A percentile compares a stretch with the other conserved stretches of the same genome.
These are phyloP conservation scores for Cairina moschata DNA, from an alignment of 2,113 vertebrate genomes.

Conservation along the genomic window DNA sequence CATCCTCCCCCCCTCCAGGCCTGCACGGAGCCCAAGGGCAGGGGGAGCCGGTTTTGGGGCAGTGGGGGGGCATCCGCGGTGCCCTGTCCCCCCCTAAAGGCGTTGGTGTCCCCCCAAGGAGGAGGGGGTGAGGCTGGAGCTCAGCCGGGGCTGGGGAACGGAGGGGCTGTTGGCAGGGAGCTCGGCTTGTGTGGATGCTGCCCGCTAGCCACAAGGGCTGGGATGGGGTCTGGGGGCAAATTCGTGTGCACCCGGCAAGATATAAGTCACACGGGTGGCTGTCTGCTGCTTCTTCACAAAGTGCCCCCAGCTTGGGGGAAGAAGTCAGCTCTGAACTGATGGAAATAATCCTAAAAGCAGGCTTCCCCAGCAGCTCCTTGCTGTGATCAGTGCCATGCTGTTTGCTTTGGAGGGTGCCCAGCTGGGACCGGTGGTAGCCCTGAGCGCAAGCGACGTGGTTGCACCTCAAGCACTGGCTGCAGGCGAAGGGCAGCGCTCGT, in stretches of 20 bases:
- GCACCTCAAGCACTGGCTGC: background rate
- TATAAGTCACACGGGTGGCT: background rate
- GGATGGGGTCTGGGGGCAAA: background rate
- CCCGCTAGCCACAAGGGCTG: background rate
- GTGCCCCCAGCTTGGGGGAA: background rate
- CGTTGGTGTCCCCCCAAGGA: too few relatives aligned
- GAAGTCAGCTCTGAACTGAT: background rate
- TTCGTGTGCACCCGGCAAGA: background rate
- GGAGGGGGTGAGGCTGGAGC: too few relatives aligned
- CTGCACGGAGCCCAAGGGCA: too few relatives aligned
- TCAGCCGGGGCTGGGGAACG: too few relatives aligned
- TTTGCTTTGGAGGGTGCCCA: background rate
- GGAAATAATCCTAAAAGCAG: background rate
- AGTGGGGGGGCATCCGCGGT: background rate
- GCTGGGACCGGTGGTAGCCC: background rate
- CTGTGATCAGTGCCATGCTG: background rate
- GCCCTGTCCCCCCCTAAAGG: too few relatives aligned
- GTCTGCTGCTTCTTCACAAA: rapidly evolving
- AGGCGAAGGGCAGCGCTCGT: background rate
- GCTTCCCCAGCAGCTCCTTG: background rate
- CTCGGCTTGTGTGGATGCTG: background rate
- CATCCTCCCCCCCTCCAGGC: too few relatives aligned
- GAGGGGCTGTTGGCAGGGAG: too few relatives aligned
- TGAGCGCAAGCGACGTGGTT: rapidly evolving
- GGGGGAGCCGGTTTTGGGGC: too few relatives aligned